phyloP scores from a whole-genome alignment of 1,140 invertebrate genomes.

The Caenorhabditis inopinata region DNA sequence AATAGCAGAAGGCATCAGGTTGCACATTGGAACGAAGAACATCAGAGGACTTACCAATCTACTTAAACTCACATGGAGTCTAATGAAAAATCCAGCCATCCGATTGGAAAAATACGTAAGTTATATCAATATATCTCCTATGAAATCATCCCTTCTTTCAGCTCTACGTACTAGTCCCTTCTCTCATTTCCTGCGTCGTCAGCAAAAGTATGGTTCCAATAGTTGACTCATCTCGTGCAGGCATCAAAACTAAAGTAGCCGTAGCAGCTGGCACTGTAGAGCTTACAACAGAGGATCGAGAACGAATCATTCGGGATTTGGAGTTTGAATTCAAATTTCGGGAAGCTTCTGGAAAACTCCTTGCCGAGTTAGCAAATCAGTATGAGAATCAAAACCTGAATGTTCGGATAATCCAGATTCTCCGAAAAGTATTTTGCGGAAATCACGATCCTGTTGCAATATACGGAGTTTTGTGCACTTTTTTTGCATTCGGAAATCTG shows the following conservation, averaged over 20 bases:
- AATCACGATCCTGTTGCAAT: background rate
- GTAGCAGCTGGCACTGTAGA: background rate
- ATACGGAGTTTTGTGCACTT: background rate
- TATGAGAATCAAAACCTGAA: background rate
- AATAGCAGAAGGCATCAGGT: background rate
- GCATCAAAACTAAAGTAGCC: background rate
- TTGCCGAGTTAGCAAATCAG: background rate
- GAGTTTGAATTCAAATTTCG: background rate
- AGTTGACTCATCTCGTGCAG: background rate
- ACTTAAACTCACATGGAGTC: slow-evolving; percentile 1
- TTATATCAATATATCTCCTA: no score
- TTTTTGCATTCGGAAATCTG: slow-evolving; percentile 6
- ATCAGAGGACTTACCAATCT: background rate
- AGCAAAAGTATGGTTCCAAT: background rate
- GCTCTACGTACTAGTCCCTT: background rate
- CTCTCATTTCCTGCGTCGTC: background rate
- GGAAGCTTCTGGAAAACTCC: background rate
- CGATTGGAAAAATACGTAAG: slow-evolving; percentile 10
- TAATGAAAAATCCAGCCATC: slow-evolving; percentile 3
- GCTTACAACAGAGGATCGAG: background rate
- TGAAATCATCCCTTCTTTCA: background rate
- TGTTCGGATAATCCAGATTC: background rate
- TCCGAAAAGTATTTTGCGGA: background rate
- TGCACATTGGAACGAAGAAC: background rate
- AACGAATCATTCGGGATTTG: background rate